Evolutionary conservation across 2,797 vertebrate species (phyloP).

Genomic region (Amblyopsis hoosieri): DNA sequence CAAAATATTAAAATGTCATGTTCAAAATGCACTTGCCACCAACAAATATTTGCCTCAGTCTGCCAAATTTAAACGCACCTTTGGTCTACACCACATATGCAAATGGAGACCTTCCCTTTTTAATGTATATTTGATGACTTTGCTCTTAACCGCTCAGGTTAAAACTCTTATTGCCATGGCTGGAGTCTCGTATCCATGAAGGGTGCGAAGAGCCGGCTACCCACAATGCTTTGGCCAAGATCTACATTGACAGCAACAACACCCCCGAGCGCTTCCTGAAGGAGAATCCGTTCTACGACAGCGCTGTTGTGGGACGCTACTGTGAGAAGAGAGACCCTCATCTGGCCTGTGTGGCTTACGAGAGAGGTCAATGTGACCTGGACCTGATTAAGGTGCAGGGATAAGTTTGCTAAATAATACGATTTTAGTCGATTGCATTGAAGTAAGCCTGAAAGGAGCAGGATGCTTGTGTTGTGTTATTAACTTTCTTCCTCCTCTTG

Average conservation of each 20-base stretch:
- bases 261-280: slow-evolving; percentile 88
- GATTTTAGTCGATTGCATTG: too few species aligned
- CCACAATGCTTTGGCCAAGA: slow-evolving; percentile 91
- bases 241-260: slow-evolving; percentile 94
- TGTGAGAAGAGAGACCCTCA: slow-evolving; percentile 93
- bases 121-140: not conserved
- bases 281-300: slow-evolving; percentile 90
- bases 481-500: too few species aligned
- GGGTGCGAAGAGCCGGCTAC: slow-evolving; percentile 91
- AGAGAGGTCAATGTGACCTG: slow-evolving; percentile 89
- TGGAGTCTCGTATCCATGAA: slow-evolving; percentile 90
- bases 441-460: too few species aligned
- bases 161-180: slow-evolving; percentile 88
- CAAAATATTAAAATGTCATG: too few species aligned
- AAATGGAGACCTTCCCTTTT: too few species aligned
- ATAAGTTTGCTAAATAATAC: not conserved
- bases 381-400: slow-evolving; percentile 88
- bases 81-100: too few species aligned
- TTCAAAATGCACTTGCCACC: too few species aligned
- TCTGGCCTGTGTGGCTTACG: slow-evolving; percentile 89
- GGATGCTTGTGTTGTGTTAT: too few species aligned
- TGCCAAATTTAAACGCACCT: too few species aligned
- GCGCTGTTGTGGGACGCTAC: slow-evolving; percentile 87
- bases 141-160: slow-evolving; percentile 69
- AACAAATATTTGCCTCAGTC: too few species aligned